Evolutionary conservation across 2,888 invertebrate species (phyloP), one percentile per base, ranked within the genome.

Genomic region (Latrodectus elegans): DNA sequence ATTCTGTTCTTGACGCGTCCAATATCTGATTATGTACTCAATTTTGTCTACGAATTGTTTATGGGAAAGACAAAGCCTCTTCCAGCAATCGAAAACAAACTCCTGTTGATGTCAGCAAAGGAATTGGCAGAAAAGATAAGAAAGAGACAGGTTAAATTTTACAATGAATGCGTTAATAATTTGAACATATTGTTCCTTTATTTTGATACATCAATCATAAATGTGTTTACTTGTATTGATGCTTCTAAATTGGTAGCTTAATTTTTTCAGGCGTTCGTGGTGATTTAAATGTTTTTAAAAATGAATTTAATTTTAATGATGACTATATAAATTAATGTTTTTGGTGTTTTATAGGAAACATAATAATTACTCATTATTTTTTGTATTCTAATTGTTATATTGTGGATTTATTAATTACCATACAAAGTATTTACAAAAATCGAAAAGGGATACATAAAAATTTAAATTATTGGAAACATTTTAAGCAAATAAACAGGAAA

Each of bases 41-140:
- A 74, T 55, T 68, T 70, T 9, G 1, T 79, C 11, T 85, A 85
- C 15, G 17, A 55, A 14, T 14, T 80, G 10, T 55, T 74, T 38
- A 71, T 80, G 75, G 86, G 86, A 17, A 38, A 76, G 3, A 71
- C 79, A 2, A 53, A 72, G 52, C 12, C 65, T 15, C 70, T 93
- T 6, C 91, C 92, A 10, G 91, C 91, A 17, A 91, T 92, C 6
- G 89, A 89, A 12, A 90, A 92, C 78, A 90, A 91, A 51, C 85
- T 92, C 6, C 90, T 92, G 38, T 90, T 92, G 12, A 90, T 91
- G 75, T 91, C 91, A 89, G 92, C 92, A 1, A 89, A 90, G 9
- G 84, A 90, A 51, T 90, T 93, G 14, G 91, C 92, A 1, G 89
- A 90, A 51, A 91, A 91, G 88, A 92, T 93, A 38, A 90, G 92